phyloP scores from a whole-genome alignment of 2,797 vertebrate species.

The Etheostoma perlongum region DNA sequence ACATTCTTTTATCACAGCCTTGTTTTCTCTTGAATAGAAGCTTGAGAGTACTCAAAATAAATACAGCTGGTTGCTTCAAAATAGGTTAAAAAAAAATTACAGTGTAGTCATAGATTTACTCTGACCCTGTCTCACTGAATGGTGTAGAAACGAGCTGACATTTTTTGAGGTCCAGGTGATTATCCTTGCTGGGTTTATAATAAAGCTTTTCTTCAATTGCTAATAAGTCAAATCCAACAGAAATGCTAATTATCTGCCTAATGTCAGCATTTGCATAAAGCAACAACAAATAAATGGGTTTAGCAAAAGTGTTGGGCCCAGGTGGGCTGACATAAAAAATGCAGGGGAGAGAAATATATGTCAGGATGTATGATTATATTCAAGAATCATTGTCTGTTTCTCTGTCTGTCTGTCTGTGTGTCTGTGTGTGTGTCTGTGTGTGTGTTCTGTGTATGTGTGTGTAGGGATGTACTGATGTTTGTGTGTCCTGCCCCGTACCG shows the following conservation, averaged over 20 bases:
- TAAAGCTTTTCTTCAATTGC: slow-evolving; percentile 32
- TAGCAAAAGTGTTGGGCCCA: slow-evolving; percentile 1
- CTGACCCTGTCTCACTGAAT: slow-evolving; percentile 33
- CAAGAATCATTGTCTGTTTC: slow-evolving; percentile 34
- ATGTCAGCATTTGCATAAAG: slow-evolving; percentile 67
- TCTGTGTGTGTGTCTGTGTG: slow-evolving; percentile 7
- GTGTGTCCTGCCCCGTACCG: slow-evolving; percentile 75
- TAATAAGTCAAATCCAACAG: slow-evolving; percentile 41
- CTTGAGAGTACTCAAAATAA: slow-evolving; percentile 42
- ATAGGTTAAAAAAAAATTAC: neutral
- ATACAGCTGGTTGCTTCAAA: slow-evolving; percentile 19
- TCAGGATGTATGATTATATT: slow-evolving; percentile 30
- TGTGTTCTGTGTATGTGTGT: neutral
- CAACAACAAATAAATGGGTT: slow-evolving; percentile 45
- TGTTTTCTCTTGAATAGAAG: slow-evolving; percentile 19
- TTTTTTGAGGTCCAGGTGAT: slow-evolving; percentile 59
- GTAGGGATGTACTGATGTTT: slow-evolving; percentile 2
- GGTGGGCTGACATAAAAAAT: slow-evolving; percentile 18
- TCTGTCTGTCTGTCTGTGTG: slow-evolving; percentile 17
- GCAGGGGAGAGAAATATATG: neutral
- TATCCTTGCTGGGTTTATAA: slow-evolving; percentile 40
- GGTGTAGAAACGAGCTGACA: slow-evolving; percentile 53
- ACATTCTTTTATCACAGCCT: slow-evolving; percentile 21
- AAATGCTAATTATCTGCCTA: slow-evolving; percentile 49
- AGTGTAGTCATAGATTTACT: slow-evolving; percentile 35